These are phyloP conservation scores for Drosophila nr. perissopoda DNA, from an alignment of 2,888 invertebrate species.

Conservation along the genomic window DNA sequence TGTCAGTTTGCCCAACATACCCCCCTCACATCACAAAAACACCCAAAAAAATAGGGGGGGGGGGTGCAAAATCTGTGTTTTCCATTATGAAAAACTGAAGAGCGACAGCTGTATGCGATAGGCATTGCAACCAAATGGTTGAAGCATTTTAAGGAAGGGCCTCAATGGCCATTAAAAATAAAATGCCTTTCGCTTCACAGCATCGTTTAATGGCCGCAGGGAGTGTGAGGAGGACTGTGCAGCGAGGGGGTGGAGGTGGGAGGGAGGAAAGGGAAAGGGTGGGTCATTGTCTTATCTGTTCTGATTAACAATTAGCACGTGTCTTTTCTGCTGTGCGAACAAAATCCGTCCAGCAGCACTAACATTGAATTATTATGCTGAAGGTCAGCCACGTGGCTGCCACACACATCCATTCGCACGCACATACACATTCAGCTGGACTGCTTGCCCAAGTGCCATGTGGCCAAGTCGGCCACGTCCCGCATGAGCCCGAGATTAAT, in stretches of 20 bases:
- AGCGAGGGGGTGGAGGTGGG: neutral
- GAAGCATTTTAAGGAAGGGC: slow-evolving; percentile 35
- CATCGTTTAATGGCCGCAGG: slow-evolving; percentile 50
- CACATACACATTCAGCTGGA: slow-evolving; percentile 1
- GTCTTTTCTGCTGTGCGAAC: slow-evolving; percentile 50
- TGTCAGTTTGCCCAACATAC: slow-evolving; percentile 45
- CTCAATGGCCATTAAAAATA: slow-evolving; percentile 50
- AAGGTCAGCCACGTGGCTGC: slow-evolving; percentile 67
- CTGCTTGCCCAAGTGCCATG: slow-evolving; percentile 3
- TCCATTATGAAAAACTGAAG: slow-evolving; percentile 53
- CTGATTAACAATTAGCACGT: slow-evolving; percentile 79
- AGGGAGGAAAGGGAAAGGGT: neutral
- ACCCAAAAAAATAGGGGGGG: neutral
- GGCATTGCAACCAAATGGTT: slow-evolving; percentile 27
- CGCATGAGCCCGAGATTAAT: slow-evolving; percentile 74
- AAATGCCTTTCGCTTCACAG: slow-evolving; percentile 56
- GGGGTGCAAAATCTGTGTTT: slow-evolving; percentile 45
- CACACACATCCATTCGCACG: slow-evolving; percentile 5
- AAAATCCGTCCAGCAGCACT: slow-evolving; percentile 32
- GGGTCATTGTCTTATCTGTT: slow-evolving; percentile 58
- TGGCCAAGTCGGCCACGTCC: slow-evolving; percentile 44
- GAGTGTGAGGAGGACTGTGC: neutral
- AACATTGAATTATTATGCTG: slow-evolving; percentile 74
- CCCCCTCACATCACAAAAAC: neutral
- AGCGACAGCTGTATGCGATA: slow-evolving; percentile 47